Evolutionary conservation across 2,888 invertebrate species (phyloP).

Genomic region (Megalurothrips usitatus): DNA sequence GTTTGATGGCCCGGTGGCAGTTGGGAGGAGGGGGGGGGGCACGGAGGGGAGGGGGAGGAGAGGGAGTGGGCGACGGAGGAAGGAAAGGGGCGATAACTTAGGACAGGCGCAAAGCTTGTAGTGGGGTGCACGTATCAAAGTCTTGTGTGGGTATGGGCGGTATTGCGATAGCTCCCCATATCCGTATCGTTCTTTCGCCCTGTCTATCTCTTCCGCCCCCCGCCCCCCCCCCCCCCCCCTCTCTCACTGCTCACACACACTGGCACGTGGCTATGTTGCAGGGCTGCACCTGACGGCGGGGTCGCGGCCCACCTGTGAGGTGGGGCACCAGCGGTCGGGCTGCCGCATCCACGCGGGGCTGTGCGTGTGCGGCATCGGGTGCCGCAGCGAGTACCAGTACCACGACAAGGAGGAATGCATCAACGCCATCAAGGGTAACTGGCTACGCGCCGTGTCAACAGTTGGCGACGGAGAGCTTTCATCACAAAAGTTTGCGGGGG

Average conservation of each 20-base stretch:
- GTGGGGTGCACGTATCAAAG: no score
- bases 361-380: conserved; percentile 64
- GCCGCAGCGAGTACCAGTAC: conserved; percentile 62
- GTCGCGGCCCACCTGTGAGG: neutral
- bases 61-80: neutral
- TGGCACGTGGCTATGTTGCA: neutral
- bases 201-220: neutral
- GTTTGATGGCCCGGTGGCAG: neutral
- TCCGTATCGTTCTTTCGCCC: neutral
- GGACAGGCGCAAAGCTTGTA: no score
- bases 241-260: neutral
- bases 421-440: conserved; percentile 58
- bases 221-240: no score
- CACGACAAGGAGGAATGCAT: conserved; percentile 57
- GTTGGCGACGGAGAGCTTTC: no score
- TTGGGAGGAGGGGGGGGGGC: neutral
- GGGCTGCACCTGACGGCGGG: neutral
- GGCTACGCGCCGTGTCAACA: no score
- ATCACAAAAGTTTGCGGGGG: no score
- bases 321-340: conserved; percentile 44
- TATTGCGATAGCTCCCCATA: neutral
- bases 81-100: no score
- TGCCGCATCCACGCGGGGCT: conserved; percentile 59
- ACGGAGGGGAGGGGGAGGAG: neutral
- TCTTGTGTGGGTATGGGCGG: no score